A percentile compares a stretch with the other conserved stretches of the same genome.
Evolutionary conservation across 2,113 vertebrate genomes (phyloP).

Genomic region (Pandion haliaetus): DNA sequence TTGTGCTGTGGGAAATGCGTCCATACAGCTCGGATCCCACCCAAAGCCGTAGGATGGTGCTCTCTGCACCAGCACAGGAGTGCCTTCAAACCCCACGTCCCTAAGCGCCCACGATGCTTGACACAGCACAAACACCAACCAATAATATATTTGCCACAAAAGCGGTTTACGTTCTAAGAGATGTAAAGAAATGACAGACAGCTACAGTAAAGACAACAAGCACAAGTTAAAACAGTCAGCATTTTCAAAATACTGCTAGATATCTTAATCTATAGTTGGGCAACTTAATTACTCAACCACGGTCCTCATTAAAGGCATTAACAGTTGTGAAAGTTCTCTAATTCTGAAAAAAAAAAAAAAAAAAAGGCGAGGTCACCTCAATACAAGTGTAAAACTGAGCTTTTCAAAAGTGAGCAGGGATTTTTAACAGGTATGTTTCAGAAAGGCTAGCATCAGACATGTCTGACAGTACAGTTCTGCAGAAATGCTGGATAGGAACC

Average conservation of each 20-base stretch:
- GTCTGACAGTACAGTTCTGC: background rate
- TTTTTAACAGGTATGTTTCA: background rate
- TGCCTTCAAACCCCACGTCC: rapidly evolving
- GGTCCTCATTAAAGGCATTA: background rate
- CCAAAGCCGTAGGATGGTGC: background rate
- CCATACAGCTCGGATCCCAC: background rate
- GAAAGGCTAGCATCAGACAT: background rate
- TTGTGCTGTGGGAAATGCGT: background rate
- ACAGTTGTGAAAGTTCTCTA: background rate
- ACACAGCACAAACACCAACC: background rate
- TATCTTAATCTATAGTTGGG: background rate
- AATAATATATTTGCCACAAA: background rate
- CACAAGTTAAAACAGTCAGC: background rate
- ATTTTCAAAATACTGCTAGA: background rate
- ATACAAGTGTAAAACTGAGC: background rate
- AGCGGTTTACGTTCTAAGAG: background rate
- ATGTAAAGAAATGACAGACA: background rate
- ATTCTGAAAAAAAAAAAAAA: background rate
- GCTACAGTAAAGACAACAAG: background rate
- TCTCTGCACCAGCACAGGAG: background rate
- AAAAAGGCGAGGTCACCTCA: background rate
- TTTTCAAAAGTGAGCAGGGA: background rate
- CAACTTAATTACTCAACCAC: background rate
- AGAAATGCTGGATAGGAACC: background rate
- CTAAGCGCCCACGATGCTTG: background rate